A percentile compares a stretch with the other conserved stretches of the same genome.
These are phyloP conservation scores for Adineta ricciae DNA, from an alignment of 2,888 invertebrate genomes.

Conservation along the genomic window DNA sequence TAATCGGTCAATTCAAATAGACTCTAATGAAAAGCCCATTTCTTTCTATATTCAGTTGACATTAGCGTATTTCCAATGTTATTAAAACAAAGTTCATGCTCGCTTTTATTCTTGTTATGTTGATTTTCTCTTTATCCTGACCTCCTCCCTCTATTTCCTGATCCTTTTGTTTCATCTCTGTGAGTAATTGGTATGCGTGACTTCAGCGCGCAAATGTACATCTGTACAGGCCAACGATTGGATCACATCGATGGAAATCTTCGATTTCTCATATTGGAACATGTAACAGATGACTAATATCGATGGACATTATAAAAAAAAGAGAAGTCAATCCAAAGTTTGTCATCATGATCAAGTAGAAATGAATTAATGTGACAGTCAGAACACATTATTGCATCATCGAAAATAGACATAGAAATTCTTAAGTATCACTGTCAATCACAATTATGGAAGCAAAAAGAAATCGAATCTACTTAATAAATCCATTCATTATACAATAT, in stretches of 20 bases:
- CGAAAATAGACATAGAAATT: neutral
- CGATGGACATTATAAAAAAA: neutral
- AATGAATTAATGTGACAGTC: slow-evolving; percentile 2
- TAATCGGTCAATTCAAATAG: too few species aligned
- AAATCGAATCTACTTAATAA: neutral
- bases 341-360: neutral
- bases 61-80: neutral
- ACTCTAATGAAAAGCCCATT: neutral
- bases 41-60: neutral
- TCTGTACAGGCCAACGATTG: neutral
- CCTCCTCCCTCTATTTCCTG: neutral
- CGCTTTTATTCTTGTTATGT: neutral
- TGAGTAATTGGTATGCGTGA: neutral
- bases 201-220: neutral
- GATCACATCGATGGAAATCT: neutral
- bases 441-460: neutral
- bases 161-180: neutral
- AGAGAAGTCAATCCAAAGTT: neutral
- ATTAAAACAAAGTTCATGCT: neutral
- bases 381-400: neutral
- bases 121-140: neutral
- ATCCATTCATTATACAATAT: neutral
- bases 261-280: neutral
- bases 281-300: neutral
- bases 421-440: slow-evolving; percentile 15